phyloP scores from a whole-genome alignment of 2,888 invertebrate genomes.

The Pseudoips prasinana region DNA sequence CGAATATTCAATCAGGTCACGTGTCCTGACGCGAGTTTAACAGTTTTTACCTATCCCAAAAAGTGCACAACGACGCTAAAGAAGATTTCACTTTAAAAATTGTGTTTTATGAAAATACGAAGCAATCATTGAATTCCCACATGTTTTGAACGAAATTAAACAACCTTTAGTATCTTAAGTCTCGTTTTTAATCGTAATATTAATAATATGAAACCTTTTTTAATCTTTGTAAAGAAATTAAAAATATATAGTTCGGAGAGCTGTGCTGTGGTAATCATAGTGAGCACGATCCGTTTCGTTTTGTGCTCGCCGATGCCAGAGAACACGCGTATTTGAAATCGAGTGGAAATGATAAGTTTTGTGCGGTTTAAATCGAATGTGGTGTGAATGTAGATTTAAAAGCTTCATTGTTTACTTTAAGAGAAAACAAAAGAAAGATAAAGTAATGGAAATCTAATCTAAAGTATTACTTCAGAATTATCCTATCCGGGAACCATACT shows the following conservation, averaged over 20 bases:
- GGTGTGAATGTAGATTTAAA: slow-evolving; percentile 7
- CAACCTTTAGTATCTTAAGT: slow-evolving; percentile 1
- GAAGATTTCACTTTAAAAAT: no score
- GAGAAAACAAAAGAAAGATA: no score
- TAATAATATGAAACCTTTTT: slow-evolving; percentile 24
- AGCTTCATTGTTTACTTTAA: neutral
- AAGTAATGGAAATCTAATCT: no score
- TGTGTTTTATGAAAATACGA: no score
- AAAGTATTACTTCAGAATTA: no score
- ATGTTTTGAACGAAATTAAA: no score
- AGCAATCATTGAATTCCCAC: no score
- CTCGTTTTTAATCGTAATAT: slow-evolving; percentile 13
- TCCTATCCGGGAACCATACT: no score
- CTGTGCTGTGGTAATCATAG: slow-evolving; percentile 42
- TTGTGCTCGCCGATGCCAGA: slow-evolving; percentile 38
- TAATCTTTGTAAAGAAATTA: slow-evolving; percentile 14
- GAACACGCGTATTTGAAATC: slow-evolving; percentile 28
- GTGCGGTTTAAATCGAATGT: slow-evolving; percentile 10
- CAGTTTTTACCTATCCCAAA: no score
- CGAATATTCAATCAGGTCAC: no score
- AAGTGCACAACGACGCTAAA: no score
- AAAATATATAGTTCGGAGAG: slow-evolving; percentile 30
- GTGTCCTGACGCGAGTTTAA: no score
- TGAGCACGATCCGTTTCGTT: slow-evolving; percentile 37
- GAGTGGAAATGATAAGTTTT: slow-evolving; percentile 29